Evolutionary conservation across 2,797 vertebrate genomes (phyloP).

Genomic region (Salarias fasciatus): DNA sequence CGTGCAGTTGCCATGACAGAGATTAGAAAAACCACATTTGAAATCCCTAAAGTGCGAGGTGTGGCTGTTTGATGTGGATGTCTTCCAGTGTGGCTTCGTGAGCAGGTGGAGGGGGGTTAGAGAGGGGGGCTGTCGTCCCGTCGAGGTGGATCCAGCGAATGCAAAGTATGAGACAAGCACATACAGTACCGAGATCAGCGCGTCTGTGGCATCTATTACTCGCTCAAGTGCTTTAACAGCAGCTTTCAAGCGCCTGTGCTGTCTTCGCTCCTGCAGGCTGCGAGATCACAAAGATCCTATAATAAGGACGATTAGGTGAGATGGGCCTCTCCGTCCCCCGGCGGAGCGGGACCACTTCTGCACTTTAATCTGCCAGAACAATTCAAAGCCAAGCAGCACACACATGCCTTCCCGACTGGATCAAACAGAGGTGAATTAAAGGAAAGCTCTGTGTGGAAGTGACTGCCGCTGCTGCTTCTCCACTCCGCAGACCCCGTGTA

Average conservation of each 20-base stretch:
- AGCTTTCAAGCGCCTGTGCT: constrained; percentile 43
- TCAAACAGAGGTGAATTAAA: constrained; percentile 40
- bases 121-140: constrained; percentile 20
- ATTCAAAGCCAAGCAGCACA: constrained; percentile 37
- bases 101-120: neutral
- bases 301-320: constrained; percentile 62
- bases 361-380: constrained; percentile 30
- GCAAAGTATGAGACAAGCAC: constrained; percentile 27
- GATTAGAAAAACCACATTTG: constrained; percentile 28
- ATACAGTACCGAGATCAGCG: constrained; percentile 34
- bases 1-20: constrained; percentile 2
- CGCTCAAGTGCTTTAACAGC: constrained; percentile 71
- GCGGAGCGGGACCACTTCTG: constrained; percentile 48
- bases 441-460: constrained; percentile 26
- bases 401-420: constrained; percentile 13
- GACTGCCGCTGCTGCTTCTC: constrained; percentile 25
- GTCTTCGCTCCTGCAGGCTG: constrained; percentile 29
- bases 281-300: constrained; percentile 48
- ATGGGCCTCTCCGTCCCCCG: constrained; percentile 38
- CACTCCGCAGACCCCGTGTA: constrained; percentile 37
- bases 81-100: constrained; percentile 30
- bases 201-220: constrained; percentile 64
- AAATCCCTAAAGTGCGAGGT: constrained; percentile 34
- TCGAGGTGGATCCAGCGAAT: constrained; percentile 15
- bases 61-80: constrained; percentile 48